A percentile compares a stretch with the other conserved stretches of the same genome.
Evolutionary conservation across 2,113 vertebrate genomes (phyloP).

Genomic region (Psilopsiagon aurifrons): DNA sequence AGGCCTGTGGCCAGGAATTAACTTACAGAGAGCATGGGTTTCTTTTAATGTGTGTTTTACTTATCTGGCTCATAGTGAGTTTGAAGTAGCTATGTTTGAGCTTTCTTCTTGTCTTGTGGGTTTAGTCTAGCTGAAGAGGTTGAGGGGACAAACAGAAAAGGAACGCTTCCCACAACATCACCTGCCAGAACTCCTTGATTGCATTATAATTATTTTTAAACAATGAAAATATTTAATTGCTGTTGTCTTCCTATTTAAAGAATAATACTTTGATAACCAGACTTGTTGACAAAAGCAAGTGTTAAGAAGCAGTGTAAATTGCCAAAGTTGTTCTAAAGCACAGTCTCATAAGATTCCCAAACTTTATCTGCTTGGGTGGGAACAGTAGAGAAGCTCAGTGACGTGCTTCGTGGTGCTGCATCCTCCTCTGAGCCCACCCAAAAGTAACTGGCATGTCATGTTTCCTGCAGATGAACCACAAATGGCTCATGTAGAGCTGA

Average conservation of each 20-base stretch:
- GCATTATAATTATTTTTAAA: not conserved
- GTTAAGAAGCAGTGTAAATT: not conserved
- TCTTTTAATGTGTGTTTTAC: not conserved
- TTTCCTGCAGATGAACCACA: constrained; percentile 53
- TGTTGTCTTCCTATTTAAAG: not conserved
- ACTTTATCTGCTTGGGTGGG: not conserved
- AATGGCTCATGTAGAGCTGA: constrained; percentile 18
- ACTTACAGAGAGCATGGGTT: not conserved
- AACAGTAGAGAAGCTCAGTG: not conserved
- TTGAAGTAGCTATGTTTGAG: not conserved
- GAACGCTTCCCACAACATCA: not conserved
- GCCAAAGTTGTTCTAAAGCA: not conserved
- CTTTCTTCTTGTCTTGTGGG: not conserved
- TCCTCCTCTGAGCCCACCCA: not conserved
- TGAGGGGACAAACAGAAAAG: not conserved
- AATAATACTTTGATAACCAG: not conserved
- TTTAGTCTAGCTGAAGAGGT: not conserved
- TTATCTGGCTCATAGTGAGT: not conserved
- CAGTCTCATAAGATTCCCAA: not conserved
- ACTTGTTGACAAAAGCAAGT: not conserved
- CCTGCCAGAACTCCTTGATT: not conserved
- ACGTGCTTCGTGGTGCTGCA: not conserved
- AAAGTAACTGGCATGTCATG: not conserved
- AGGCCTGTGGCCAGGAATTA: not conserved
- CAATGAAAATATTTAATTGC: not conserved